phyloP scores from a whole-genome alignment of 2,797 vertebrate genomes.

The Myiotriccus ornatus region DNA sequence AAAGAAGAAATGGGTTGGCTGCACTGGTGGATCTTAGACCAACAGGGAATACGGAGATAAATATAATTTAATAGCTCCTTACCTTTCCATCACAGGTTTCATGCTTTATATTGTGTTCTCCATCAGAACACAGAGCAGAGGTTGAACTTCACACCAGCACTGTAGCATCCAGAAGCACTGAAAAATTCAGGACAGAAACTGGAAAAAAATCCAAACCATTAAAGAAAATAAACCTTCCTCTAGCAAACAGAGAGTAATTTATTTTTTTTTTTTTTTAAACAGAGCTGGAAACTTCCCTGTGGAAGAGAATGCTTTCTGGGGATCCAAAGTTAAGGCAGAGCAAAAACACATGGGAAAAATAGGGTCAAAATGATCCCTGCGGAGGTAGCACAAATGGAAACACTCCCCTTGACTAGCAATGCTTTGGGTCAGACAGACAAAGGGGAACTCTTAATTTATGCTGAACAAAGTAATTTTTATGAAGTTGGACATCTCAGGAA shows the following conservation, averaged over 20 bases:
- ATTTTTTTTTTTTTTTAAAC: background rate
- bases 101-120: background rate
- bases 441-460: too few species aligned
- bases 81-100: background rate
- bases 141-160: background rate
- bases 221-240: background rate
- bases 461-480: background rate
- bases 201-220: background rate
- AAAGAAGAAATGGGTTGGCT: background rate
- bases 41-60: background rate
- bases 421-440: background rate
- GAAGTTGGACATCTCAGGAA: background rate
- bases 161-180: background rate
- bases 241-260: background rate
- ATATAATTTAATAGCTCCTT: background rate
- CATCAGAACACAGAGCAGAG: background rate
- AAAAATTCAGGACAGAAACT: background rate
- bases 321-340: background rate
- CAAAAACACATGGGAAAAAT: fast-evolving
- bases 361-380: fast-evolving
- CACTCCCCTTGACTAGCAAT: background rate
- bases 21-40: background rate
- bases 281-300: background rate
- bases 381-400: background rate
- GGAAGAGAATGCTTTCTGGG: background rate